Conservation (phyloP, 2,797 vertebrate genomes). For the Tokudaia muenninki region DNA sequence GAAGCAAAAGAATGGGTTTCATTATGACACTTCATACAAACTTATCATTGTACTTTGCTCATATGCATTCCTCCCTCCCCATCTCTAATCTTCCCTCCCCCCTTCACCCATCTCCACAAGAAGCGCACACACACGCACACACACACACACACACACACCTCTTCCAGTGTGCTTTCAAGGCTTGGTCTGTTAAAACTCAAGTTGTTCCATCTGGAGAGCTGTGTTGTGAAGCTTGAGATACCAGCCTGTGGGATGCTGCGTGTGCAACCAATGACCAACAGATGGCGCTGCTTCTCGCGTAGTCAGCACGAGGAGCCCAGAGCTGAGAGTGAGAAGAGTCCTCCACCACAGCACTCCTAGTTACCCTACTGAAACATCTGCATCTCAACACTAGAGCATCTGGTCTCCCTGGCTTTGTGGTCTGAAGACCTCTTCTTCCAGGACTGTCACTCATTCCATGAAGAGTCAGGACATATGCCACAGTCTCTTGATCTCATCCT, state of each 20-base stretch:
- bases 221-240: too few relatives aligned
- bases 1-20: background rate
- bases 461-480: background rate
- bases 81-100: background rate
- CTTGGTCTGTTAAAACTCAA: background rate
- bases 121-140: background rate
- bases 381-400: background rate
- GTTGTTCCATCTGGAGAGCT: background rate
- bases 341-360: background rate
- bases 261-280: background rate
- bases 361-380: background rate
- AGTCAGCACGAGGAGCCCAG: background rate
- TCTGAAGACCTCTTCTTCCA: background rate
- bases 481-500: background rate
- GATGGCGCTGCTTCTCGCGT: conserved; percentile 62
- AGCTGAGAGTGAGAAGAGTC: background rate
- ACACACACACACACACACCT: too few relatives aligned
- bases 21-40: background rate
- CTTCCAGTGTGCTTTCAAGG: background rate
- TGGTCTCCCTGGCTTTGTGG: background rate
- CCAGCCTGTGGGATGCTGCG: background rate
- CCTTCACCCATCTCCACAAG: background rate
- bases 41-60: background rate
- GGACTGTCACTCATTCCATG: background rate
- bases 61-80: background rate